Percentiles rank a stretch among this genome's conserved stretches.
Evolutionary conservation across 2,797 vertebrate genomes (phyloP).

Genomic region (Gymnothorax javanicus): DNA sequence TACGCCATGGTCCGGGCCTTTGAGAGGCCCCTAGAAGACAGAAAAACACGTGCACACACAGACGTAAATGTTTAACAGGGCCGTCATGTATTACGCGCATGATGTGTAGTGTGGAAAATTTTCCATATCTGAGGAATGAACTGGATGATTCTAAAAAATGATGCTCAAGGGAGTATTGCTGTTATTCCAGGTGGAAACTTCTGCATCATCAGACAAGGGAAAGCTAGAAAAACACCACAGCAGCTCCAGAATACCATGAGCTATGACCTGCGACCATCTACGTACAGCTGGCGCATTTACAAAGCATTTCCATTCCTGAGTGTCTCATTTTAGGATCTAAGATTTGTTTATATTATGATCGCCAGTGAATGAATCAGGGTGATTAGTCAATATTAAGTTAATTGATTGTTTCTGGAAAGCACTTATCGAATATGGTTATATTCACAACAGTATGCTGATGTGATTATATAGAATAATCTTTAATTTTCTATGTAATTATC

Average conservation of each 20-base stretch:
- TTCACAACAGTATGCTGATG: no score
- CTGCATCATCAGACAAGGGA: slow-evolving; percentile 50
- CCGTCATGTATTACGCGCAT: background rate
- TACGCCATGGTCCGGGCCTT: slow-evolving; percentile 94
- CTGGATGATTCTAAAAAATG: background rate
- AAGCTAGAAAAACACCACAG: background rate
- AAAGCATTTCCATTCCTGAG: background rate
- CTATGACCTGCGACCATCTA: slow-evolving; percentile 43
- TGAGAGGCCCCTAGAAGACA: slow-evolving; percentile 77
- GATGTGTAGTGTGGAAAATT: background rate
- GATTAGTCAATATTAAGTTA: background rate
- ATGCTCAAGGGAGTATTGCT: background rate
- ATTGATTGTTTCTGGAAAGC: background rate
- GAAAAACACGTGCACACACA: background rate
- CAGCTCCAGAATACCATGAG: slow-evolving; percentile 43
- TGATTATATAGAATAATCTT: no score
- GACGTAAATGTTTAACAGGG: background rate
- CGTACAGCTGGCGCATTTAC: background rate
- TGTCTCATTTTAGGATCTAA: background rate
- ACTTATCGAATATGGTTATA: background rate
- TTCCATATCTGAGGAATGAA: background rate
- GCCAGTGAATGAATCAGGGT: background rate
- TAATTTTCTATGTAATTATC: no score
- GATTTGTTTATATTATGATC: background rate
- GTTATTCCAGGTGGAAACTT: slow-evolving; percentile 41